Percentiles rank a stretch among this genome's conserved stretches.
Evolutionary conservation across 2,888 invertebrate species (phyloP).

Genomic region (Yponomeuta evonymella): DNA sequence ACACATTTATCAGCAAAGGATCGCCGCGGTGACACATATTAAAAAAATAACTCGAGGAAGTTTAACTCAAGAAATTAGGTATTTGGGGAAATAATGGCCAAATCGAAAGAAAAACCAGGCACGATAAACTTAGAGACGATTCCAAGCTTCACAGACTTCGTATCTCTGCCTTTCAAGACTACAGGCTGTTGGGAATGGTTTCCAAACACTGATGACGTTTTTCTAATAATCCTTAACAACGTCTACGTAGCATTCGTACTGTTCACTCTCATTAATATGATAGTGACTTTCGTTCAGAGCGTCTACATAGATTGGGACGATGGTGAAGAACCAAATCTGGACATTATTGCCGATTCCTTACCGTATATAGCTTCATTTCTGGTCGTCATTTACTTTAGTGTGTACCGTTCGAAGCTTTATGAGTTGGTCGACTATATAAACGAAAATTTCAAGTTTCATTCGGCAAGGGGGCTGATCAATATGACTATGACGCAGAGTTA

Average conservation of each 20-base stretch:
- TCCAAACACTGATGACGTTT: slow-evolving; percentile 30
- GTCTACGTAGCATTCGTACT: slow-evolving; percentile 46
- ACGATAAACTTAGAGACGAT: slow-evolving; percentile 18
- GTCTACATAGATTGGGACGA: slow-evolving; percentile 51
- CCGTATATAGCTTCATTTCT: slow-evolving; percentile 46
- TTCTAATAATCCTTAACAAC: slow-evolving; percentile 40
- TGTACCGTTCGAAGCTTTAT: slow-evolving; percentile 44
- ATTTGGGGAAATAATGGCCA: not conserved
- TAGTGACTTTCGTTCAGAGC: slow-evolving; percentile 38
- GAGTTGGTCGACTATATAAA: slow-evolving; percentile 47
- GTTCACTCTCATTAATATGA: slow-evolving; percentile 38
- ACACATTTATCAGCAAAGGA: too few relatives aligned
- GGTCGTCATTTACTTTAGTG: slow-evolving; percentile 41
- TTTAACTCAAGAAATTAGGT: not conserved
- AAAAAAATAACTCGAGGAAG: not conserved
- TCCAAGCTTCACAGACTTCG: slow-evolving; percentile 44
- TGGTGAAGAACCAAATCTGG: slow-evolving; percentile 56
- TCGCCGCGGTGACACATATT: too few relatives aligned
- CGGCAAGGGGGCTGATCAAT: slow-evolving; percentile 57
- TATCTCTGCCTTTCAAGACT: slow-evolving; percentile 46
- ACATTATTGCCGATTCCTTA: slow-evolving; percentile 50
- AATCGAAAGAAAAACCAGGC: not conserved
- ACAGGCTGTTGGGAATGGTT: slow-evolving; percentile 62
- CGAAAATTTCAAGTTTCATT: slow-evolving; percentile 50
- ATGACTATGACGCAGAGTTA: slow-evolving; percentile 59